Evolutionary conservation across 1,140 invertebrate species (phyloP).

Genomic region (Eulimnadia texana): DNA sequence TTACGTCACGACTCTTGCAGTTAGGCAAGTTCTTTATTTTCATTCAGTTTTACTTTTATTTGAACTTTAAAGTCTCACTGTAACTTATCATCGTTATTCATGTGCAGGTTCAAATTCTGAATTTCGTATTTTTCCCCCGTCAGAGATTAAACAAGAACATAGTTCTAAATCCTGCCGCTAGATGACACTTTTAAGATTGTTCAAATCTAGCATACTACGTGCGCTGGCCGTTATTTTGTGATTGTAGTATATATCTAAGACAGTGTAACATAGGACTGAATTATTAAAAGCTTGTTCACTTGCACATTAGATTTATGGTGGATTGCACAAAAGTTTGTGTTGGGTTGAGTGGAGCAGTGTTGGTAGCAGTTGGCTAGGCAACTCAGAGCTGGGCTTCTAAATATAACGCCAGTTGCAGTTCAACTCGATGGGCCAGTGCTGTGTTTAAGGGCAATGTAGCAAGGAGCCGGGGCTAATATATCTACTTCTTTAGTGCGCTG

Average conservation of each 20-base stretch:
- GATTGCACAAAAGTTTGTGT: neutral
- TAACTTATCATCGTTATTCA: too few relatives aligned
- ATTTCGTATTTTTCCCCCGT: neutral
- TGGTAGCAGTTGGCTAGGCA: too few relatives aligned
- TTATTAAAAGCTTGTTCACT: neutral
- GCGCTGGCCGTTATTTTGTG: neutral
- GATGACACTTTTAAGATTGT: neutral
- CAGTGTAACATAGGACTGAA: neutral
- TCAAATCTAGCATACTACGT: neutral
- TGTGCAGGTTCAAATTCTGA: too few relatives aligned
- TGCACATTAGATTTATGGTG: neutral
- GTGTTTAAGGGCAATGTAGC: neutral
- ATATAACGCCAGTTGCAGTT: neutral
- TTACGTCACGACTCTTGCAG: neutral
- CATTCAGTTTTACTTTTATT: neutral
- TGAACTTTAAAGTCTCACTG: neutral
- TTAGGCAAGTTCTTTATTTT: neutral
- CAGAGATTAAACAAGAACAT: neutral
- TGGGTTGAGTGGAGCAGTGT: neutral
- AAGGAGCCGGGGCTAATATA: neutral
- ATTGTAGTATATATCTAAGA: neutral
- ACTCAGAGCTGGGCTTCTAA: neutral
- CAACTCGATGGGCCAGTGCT: neutral
- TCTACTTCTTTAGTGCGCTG: neutral
- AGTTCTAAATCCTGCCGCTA: neutral